These are phyloP conservation scores for Oryzias sinensis DNA, from an alignment of 2,797 vertebrate species.

Conservation along the genomic window DNA sequence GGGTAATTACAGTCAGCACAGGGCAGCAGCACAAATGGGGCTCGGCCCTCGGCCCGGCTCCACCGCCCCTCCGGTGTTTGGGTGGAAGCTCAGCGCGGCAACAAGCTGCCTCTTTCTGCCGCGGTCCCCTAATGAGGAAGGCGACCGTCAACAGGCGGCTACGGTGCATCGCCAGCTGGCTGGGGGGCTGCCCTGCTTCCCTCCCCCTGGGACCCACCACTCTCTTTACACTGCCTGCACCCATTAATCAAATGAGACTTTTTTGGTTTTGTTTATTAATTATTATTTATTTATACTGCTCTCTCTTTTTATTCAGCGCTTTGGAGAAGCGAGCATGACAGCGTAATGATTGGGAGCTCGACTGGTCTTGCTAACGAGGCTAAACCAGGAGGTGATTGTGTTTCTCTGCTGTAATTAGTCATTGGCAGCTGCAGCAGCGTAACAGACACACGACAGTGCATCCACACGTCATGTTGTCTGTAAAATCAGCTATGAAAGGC, in stretches of 20 bases:
- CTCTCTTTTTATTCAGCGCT: conserved; percentile 37
- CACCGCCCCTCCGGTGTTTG: conserved; percentile 63
- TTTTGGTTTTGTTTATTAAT: conserved; percentile 37
- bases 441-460: conserved; percentile 22
- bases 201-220: conserved; percentile 60
- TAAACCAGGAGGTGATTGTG: conserved; percentile 48
- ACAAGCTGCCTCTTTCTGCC: conserved; percentile 59
- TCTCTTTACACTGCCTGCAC: conserved; percentile 70
- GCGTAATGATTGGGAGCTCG: conserved; percentile 63
- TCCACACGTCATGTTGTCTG: conserved; percentile 11
- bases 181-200: conserved; percentile 52
- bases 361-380: conserved; percentile 57
- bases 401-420: conserved; percentile 55
- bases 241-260: conserved; percentile 76
- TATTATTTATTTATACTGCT: conserved; percentile 27
- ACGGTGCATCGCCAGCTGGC: conserved; percentile 41
- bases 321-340: conserved; percentile 55
- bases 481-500: conserved; percentile 10
- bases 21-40: conserved; percentile 58
- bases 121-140: conserved; percentile 78
- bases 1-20: conserved; percentile 81
- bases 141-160: conserved; percentile 77
- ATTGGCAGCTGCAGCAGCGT: conserved; percentile 34
- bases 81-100: conserved; percentile 72
- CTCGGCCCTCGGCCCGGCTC: conserved; percentile 67